Evolutionary conservation across 1,140 invertebrate species (phyloP).

Genomic region (Popillia japonica): DNA sequence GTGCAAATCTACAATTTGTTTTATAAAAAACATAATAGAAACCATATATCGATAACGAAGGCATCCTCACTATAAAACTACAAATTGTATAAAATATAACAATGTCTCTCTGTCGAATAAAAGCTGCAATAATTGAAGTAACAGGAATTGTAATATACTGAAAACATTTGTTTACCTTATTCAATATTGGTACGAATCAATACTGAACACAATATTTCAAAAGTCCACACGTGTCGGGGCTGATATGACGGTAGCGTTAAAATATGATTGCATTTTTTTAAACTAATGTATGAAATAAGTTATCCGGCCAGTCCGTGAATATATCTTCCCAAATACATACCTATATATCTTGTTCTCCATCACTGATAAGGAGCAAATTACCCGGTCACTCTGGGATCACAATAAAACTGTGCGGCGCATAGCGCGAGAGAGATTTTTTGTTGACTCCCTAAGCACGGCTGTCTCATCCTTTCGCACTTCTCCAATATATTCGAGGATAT

Average conservation of each 20-base stretch:
- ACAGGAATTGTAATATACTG: not conserved
- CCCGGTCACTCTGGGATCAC: constrained; percentile 16
- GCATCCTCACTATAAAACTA: too few species aligned
- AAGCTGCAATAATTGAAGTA: not conserved
- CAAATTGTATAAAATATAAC: too few species aligned
- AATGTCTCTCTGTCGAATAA: too few species aligned
- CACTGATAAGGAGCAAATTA: constrained; percentile 25
- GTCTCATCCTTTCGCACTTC: constrained; percentile 15
- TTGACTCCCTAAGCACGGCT: constrained; percentile 17
- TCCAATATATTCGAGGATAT: constrained; percentile 5
- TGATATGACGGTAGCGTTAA: not conserved
- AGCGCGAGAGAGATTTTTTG: not conserved
- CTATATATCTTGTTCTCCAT: constrained; percentile 4
- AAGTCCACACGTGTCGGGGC: not conserved
- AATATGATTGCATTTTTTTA: not conserved
- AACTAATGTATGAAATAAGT: constrained; percentile 18
- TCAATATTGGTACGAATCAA: too few species aligned
- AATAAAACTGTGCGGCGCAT: constrained; percentile 15
- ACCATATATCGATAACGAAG: too few species aligned
- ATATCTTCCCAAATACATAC: constrained; percentile 4
- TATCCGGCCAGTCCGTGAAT: not conserved
- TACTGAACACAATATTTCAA: not conserved
- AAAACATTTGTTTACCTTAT: too few species aligned
- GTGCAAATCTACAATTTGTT: too few species aligned
- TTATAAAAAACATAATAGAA: too few species aligned